A percentile compares a stretch with the other conserved stretches of the same genome.
Evolutionary conservation across 1,140 invertebrate species (phyloP).

Genomic region (Hycleus phaleratus): DNA sequence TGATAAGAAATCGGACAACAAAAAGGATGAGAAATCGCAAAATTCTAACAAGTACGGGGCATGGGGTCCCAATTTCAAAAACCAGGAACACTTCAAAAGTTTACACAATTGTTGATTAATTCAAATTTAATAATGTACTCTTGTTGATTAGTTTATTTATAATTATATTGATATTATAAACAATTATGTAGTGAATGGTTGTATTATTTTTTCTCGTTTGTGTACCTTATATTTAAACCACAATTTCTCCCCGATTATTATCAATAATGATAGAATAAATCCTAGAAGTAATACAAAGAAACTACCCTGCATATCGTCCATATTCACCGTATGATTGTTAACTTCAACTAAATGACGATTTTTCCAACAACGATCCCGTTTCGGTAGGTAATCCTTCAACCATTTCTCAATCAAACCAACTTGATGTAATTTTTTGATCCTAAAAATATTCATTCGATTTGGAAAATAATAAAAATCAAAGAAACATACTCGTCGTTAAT

Average conservation of each 20-base stretch:
- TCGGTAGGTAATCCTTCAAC: constrained; percentile 67
- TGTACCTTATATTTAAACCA: constrained; percentile 43
- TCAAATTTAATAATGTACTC: neutral
- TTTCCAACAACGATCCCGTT: constrained; percentile 71
- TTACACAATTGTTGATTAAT: constrained; percentile 55
- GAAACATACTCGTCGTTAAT: constrained; percentile 53
- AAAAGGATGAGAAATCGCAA: constrained; percentile 27
- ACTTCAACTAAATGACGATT: constrained; percentile 53
- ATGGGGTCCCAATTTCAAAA: constrained; percentile 64
- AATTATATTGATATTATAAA: constrained; percentile 2
- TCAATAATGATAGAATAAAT: constrained; percentile 39
- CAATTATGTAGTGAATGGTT: constrained; percentile 49
- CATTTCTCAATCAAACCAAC: constrained; percentile 79
- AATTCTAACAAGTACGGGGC: constrained; percentile 35
- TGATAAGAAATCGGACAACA: constrained; percentile 34
- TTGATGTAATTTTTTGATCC: constrained; percentile 70
- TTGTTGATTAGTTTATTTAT: constrained; percentile 5
- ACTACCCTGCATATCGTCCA: constrained; percentile 84
- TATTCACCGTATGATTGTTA: constrained; percentile 75
- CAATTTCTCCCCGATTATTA: constrained; percentile 49
- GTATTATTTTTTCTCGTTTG: constrained; percentile 48
- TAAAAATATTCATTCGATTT: constrained; percentile 31
- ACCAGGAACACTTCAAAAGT: constrained; percentile 59
- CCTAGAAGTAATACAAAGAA: constrained; percentile 65
- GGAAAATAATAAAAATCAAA: neutral